A percentile compares a stretch with the other conserved stretches of the same genome.
Evolutionary conservation across 2,888 invertebrate species (phyloP).

Genomic region (Spialia ferax): DNA sequence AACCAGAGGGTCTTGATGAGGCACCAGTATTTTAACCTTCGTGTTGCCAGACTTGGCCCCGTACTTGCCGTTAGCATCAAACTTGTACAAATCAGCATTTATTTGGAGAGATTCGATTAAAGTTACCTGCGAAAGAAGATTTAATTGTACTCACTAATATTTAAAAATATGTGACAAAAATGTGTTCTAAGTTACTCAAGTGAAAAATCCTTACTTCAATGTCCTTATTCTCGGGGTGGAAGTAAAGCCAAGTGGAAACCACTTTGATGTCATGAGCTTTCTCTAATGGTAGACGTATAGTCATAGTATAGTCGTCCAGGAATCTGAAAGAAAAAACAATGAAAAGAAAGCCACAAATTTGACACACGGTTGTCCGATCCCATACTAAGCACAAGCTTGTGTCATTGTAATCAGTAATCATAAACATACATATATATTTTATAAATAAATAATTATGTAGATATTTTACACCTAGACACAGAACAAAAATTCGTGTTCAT

Average conservation of each 20-base stretch:
- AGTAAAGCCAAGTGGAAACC: constrained; percentile 63
- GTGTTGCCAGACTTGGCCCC: constrained; percentile 64
- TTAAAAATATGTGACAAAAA: too few species aligned
- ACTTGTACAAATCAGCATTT: constrained; percentile 83
- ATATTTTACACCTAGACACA: too few species aligned
- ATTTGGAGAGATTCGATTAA: constrained; percentile 74
- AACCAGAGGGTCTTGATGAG: constrained; percentile 79
- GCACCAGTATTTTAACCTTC: constrained; percentile 71
- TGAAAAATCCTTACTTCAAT: constrained; percentile 53
- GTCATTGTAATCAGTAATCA: too few species aligned
- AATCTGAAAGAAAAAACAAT: constrained; percentile 57
- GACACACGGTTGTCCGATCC: too few species aligned
- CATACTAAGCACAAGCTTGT: too few species aligned
- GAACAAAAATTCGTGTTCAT: too few species aligned
- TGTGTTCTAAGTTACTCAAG: too few species aligned
- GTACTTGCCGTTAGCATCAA: constrained; percentile 71
- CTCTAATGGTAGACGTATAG: constrained; percentile 85
- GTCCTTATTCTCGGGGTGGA: constrained; percentile 72
- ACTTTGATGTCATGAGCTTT: constrained; percentile 86
- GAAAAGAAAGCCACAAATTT: background rate
- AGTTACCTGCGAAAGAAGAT: constrained; percentile 57
- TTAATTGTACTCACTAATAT: too few species aligned
- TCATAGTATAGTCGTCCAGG: constrained; percentile 75
- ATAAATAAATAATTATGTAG: too few species aligned
- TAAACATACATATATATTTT: too few species aligned